Percentiles rank a stretch among this genome's conserved stretches.
Conservation (phyloP, 2,113 vertebrate genomes). For the Phrynocephalus versicolor region DNA sequence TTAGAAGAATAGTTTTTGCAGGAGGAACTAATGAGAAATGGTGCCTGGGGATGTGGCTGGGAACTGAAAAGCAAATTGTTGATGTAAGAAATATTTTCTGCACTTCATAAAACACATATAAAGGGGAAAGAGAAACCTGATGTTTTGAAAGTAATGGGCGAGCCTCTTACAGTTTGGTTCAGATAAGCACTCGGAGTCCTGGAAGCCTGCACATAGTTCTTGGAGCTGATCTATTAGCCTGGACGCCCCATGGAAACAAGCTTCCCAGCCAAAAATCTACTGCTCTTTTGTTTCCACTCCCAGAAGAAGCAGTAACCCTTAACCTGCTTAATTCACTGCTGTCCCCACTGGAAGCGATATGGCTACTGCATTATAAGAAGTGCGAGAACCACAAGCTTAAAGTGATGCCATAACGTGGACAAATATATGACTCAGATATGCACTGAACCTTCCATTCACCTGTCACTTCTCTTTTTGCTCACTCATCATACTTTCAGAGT, state of each 20-base stretch:
- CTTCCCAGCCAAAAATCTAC: slow-evolving; percentile 2
- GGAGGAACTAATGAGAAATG: slow-evolving; percentile 34
- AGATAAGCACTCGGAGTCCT: neutral
- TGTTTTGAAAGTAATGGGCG: slow-evolving; percentile 10
- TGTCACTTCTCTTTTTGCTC: too few species aligned
- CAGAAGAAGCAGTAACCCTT: slow-evolving; percentile 16
- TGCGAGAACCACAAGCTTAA: neutral
- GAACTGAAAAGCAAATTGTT: slow-evolving; percentile 50
- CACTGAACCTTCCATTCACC: too few species aligned
- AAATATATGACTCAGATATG: neutral
- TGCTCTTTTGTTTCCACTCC: neutral
- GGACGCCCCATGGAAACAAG: slow-evolving; percentile 4
- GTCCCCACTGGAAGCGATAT: neutral
- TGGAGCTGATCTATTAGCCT: neutral
- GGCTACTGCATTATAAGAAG: neutral
- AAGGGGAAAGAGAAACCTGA: slow-evolving; percentile 25
- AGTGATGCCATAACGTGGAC: neutral
- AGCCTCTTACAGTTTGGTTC: neutral
- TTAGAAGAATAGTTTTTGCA: slow-evolving; percentile 21
- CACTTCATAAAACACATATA: slow-evolving; percentile 43
- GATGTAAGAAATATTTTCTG: slow-evolving; percentile 49
- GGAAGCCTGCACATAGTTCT: neutral
- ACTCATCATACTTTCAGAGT: too few species aligned
- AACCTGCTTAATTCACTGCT: neutral
- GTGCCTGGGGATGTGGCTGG: slow-evolving; percentile 28